Percentiles rank a stretch among this genome's conserved stretches.
Conservation (phyloP, 2,113 vertebrate genomes). For the Myotis yumanensis region DNA sequence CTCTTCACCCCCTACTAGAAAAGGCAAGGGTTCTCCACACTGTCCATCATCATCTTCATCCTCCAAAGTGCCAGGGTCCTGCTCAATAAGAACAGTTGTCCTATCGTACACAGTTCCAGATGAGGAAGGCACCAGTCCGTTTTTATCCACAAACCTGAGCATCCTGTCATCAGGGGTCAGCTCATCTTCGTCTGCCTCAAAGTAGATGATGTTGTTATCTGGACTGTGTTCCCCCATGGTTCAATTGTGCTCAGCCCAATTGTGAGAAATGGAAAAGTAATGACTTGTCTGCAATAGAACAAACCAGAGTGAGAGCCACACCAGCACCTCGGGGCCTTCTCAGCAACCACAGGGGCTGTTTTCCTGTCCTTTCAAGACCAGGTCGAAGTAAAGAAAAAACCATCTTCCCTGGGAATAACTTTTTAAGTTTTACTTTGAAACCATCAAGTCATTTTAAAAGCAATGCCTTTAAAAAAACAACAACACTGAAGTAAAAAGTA, state of each 20-base stretch:
- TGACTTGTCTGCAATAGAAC: constrained; percentile 77
- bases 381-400: background rate
- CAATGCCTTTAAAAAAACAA: background rate
- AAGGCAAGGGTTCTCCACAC: constrained; percentile 91
- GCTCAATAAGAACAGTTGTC: constrained; percentile 98
- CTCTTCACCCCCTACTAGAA: constrained; percentile 92
- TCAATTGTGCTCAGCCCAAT: constrained; percentile 81
- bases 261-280: constrained; percentile 54
- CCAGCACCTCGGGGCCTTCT: background rate
- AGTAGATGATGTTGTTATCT: constrained; percentile 88
- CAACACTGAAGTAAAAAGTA: background rate
- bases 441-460: constrained; percentile 9
- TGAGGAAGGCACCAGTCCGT: constrained; percentile 89
- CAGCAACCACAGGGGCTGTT: background rate
- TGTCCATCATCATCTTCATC: constrained; percentile 91
- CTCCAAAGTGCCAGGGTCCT: constrained; percentile 92
- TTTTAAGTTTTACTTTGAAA: constrained; percentile 23
- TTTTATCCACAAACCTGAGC: constrained; percentile 88
- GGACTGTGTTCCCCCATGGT: constrained; percentile 98
- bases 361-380: background rate
- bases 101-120: constrained; percentile 94
- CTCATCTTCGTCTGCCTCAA: constrained; percentile 88
- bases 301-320: constrained; percentile 18
- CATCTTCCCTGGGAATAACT: background rate
- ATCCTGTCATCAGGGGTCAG: constrained; percentile 87